Conservation (phyloP, 2,113 vertebrate genomes). For the Tapirus terrestris region DNA sequence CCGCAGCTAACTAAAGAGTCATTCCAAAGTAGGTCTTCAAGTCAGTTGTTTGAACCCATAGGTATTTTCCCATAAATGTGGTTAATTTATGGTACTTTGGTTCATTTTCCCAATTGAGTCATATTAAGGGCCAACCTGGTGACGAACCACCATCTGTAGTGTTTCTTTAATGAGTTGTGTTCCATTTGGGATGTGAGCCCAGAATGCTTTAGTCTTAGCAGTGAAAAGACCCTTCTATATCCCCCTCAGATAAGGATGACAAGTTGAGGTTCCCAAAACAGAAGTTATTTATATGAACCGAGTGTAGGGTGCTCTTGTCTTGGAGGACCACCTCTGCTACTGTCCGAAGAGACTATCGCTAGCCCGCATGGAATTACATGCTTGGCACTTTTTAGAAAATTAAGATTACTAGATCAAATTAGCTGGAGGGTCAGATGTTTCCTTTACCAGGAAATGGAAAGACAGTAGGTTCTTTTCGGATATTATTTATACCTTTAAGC, state of each 20-base stretch:
- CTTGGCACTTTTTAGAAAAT: neutral
- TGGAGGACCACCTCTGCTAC: neutral
- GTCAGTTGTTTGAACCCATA: neutral
- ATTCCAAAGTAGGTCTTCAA: neutral
- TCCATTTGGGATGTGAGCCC: neutral
- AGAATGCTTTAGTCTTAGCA: neutral
- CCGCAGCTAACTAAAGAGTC: neutral
- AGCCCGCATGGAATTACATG: neutral
- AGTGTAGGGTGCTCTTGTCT: neutral
- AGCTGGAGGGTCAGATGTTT: neutral
- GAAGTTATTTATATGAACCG: neutral
- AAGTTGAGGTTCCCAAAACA: neutral
- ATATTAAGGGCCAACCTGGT: neutral
- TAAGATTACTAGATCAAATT: neutral
- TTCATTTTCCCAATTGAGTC: slow-evolving; percentile 3
- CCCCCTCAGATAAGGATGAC: neutral
- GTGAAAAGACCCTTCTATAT: neutral
- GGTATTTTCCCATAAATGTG: neutral
- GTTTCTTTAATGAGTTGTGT: neutral
- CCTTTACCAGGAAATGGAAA: slow-evolving; percentile 27
- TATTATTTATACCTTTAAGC: neutral
- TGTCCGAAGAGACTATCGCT: neutral
- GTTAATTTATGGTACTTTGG: neutral
- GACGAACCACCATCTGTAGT: too few species aligned
- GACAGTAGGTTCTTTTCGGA: neutral